phyloP scores from a whole-genome alignment of 2,797 vertebrate species.

The Balearica regulorum region DNA sequence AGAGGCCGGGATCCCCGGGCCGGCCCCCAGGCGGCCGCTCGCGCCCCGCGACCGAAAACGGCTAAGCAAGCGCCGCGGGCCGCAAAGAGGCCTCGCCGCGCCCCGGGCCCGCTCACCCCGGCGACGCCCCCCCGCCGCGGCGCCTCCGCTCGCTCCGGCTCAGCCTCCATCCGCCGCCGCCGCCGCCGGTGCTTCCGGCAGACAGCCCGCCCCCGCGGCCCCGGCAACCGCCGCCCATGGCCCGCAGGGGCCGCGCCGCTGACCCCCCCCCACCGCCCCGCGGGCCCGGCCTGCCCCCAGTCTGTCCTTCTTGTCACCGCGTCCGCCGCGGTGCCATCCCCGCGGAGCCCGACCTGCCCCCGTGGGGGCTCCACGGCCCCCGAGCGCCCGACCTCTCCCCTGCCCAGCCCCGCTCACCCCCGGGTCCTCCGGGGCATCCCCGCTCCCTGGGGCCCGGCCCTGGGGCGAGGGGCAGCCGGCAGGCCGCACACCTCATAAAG shows the following conservation, averaged over 20 bases:
- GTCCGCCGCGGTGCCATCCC: too few species aligned
- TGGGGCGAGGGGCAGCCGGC: not conserved
- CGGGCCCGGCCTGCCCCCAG: not conserved
- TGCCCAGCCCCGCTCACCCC: not conserved
- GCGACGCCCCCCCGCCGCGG: not conserved
- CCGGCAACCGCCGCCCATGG: slow-evolving; percentile 63
- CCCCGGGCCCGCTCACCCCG: slow-evolving; percentile 43
- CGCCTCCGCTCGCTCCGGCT: slow-evolving; percentile 67
- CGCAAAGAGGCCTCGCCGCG: not conserved
- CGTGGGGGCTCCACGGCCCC: not conserved
- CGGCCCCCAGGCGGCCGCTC: not conserved
- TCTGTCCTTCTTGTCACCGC: slow-evolving; percentile 6
- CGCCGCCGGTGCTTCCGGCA: slow-evolving; percentile 72
- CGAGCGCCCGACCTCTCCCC: not conserved
- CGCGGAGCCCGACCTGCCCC: not conserved
- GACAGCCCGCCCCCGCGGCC: slow-evolving; percentile 60
- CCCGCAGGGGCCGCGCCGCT: not conserved
- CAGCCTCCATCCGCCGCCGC: slow-evolving; percentile 78
- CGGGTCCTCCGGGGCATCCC: not conserved
- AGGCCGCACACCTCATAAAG: accelerated
- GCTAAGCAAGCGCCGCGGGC: not conserved
- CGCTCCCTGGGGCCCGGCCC: not conserved
- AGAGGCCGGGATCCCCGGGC: too few species aligned
- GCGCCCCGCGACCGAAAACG: not conserved
- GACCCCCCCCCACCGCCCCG: not conserved